Conservation (phyloP, 2,113 vertebrate species). For the Pelusios castaneus region DNA sequence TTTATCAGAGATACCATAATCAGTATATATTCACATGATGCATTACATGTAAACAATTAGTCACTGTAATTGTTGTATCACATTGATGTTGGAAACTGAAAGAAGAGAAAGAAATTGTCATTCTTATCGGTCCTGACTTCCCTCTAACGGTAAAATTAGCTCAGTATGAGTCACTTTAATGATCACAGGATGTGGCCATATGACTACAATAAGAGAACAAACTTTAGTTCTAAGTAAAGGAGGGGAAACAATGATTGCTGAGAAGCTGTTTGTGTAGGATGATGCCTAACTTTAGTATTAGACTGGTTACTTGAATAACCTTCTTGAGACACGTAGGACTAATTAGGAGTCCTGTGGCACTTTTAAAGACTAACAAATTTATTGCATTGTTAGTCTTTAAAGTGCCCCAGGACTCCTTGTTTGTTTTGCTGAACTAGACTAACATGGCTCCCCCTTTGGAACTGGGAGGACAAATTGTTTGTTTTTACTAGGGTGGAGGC, state of each 20-base stretch:
- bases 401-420: no score
- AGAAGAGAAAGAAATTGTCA: not conserved
- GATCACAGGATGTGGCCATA: slow-evolving; percentile 36
- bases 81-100: not conserved
- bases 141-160: not conserved
- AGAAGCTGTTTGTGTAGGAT: not conserved
- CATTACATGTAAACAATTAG: not conserved
- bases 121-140: not conserved
- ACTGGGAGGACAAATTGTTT: no score
- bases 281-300: not conserved
- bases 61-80: not conserved
- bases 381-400: no score
- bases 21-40: not conserved
- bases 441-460: no score
- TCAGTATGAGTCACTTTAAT: slow-evolving; percentile 13
- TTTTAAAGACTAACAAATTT: no score
- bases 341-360: no score
- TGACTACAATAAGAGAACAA: not conserved
- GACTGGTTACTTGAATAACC: not conserved
- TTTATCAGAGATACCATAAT: not conserved
- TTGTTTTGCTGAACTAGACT: no score
- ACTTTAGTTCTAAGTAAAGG: not conserved
- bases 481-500: not conserved
- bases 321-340: not conserved
- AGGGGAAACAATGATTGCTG: not conserved